Base-by-base conservation (phyloP, 2,113 vertebrate species). In the Toxotes chatareus region DNA sequence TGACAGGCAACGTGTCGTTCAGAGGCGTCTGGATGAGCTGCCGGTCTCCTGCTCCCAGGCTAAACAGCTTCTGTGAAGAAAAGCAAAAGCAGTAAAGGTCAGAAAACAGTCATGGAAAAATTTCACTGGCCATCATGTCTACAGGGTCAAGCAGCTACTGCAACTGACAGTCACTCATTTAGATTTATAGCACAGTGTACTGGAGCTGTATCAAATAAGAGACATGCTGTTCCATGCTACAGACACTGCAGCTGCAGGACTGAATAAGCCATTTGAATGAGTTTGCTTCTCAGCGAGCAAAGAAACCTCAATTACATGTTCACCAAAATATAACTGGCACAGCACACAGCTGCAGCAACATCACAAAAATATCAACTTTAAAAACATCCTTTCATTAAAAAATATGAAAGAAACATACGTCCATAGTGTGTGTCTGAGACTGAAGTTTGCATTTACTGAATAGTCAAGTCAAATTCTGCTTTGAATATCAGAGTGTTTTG, bases 1-100 rank as follows among this genome's bases (percentile, higher is more conserved):
- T 99, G 80, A 99, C 95, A 44, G 98, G 98, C 89, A 99, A 94
- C 14, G 94, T 97, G 31, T 97, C 96, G 7, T 97, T 96, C 19
- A 99, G 94, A 89, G 98, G 98, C n/a, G 97, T 98, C 93, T 99
- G 98, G 90, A 99, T 97, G 90, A 99, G 94, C 63, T 99, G 98
- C 56, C 98, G 94, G 84, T 99, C 98, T 87, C 98, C 98, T 70
- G 97, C 98, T 93, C 98, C 98, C 91, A 99, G 93, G 79, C 98
- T 99, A 91, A 99, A 99, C 55, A 99, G 92, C 86, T 99, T 99
- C 98, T 99, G 95, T 55, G 79, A 71, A 77, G 64, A 57, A 83
- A 78, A 53, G 44, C n/a, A 86, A 55, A 82, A 31, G 31, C 27
- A 17, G 32, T 6, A 76, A 44, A 68, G 53, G 70, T 86, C 70